Conservation (phyloP, 2,888 invertebrate species). For the Gnatocerus cornutus region DNA sequence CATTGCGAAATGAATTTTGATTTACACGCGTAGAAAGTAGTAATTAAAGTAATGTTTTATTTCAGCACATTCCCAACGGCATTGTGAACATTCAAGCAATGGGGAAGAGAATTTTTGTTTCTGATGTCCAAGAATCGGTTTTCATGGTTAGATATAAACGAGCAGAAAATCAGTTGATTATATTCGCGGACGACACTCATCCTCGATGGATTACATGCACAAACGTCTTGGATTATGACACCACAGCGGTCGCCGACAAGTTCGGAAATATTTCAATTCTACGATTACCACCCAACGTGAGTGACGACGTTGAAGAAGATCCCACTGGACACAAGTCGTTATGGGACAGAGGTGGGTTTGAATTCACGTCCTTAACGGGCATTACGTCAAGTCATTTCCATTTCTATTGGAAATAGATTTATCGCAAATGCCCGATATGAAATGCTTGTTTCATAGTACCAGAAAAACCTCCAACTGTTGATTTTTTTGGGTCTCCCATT, state of each 20-base stretch:
- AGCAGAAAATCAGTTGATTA: conserved; percentile 96
- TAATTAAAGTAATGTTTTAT: conserved; percentile 52
- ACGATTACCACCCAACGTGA: conserved; percentile 90
- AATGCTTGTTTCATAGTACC: conserved; percentile 49
- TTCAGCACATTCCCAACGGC: conserved; percentile 93
- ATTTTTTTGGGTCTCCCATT: conserved; percentile 46
- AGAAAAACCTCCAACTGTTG: conserved; percentile 11
- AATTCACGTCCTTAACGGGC: conserved; percentile 6
- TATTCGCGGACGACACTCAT: conserved; percentile 98
- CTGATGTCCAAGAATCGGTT: conserved; percentile 97
- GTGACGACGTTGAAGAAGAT: conserved; percentile 99
- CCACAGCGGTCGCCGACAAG: conserved; percentile 96
- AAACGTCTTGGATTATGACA: conserved; percentile 95
- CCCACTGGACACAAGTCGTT: conserved; percentile 98
- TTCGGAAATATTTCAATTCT: conserved; percentile 94
- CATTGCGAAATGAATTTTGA: not conserved
- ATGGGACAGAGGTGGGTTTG: conserved; percentile 85
- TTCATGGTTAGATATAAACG: conserved; percentile 96
- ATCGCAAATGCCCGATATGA: conserved; percentile 45
- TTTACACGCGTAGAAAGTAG: not conserved
- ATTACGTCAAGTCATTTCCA: conserved; percentile 42
- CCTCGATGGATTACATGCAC: conserved; percentile 97
- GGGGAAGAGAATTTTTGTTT: conserved; percentile 94
- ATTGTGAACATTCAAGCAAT: conserved; percentile 95
- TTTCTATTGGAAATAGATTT: conserved; percentile 34